phyloP scores from a whole-genome alignment of 2,888 invertebrate species.

The Chesias legatella region DNA sequence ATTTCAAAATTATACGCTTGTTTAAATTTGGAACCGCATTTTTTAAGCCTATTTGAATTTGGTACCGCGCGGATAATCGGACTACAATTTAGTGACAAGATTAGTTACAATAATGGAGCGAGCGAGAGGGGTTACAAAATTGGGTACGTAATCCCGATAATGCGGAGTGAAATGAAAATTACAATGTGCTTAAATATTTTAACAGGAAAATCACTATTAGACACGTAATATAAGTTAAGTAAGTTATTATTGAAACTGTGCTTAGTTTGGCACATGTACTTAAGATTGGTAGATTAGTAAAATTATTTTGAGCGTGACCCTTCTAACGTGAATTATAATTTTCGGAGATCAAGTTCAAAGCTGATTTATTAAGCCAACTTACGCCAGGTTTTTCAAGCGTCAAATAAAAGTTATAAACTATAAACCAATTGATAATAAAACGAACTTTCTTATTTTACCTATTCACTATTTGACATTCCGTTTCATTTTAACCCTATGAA shows the following conservation, averaged over 20 bases:
- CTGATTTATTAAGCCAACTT: too few relatives aligned
- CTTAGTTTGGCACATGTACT: slow-evolving; percentile 10
- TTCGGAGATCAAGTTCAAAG: neutral
- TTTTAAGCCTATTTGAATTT: slow-evolving; percentile 53
- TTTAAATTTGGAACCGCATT: slow-evolving; percentile 62
- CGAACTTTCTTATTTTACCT: too few relatives aligned
- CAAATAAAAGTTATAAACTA: too few relatives aligned
- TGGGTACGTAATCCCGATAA: slow-evolving; percentile 53
- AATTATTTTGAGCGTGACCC: slow-evolving; percentile 7
- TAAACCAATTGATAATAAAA: too few relatives aligned
- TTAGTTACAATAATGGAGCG: slow-evolving; percentile 64
- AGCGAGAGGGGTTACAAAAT: slow-evolving; percentile 47
- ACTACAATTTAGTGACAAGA: slow-evolving; percentile 71
- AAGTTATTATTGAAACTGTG: slow-evolving; percentile 17
- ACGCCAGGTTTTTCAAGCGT: too few relatives aligned
- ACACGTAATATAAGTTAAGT: slow-evolving; percentile 29
- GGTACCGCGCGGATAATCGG: slow-evolving; percentile 60
- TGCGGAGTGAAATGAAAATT: slow-evolving; percentile 58
- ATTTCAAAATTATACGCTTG: slow-evolving; percentile 69
- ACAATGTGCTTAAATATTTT: slow-evolving; percentile 38
- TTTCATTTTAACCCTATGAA: too few relatives aligned
- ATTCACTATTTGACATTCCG: too few relatives aligned
- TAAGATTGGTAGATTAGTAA: slow-evolving; percentile 5
- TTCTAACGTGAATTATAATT: slow-evolving; percentile 7
- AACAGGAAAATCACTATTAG: slow-evolving; percentile 33